Percentiles rank a stretch among this genome's conserved stretches.
Conservation (phyloP, 2,113 vertebrate species). For the Sceloporus undulatus region DNA sequence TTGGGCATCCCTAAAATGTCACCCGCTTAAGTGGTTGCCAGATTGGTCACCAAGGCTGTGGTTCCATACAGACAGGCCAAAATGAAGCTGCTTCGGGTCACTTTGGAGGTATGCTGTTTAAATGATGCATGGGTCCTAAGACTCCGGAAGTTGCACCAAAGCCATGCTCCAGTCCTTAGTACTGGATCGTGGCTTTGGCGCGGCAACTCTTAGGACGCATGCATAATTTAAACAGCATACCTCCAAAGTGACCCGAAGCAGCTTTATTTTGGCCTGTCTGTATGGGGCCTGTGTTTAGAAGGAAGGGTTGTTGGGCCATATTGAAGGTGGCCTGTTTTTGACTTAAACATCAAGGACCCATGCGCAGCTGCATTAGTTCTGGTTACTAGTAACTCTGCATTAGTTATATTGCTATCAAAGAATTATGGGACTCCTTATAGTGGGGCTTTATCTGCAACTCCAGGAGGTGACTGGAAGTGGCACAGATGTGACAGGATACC, state of each 20-base stretch:
- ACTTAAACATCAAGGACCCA: background rate
- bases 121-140: too few species aligned
- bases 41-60: background rate
- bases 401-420: background rate
- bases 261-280: too few species aligned
- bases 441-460: background rate
- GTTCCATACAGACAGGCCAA: too few species aligned
- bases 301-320: background rate
- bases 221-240: too few species aligned
- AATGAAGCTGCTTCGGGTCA: too few species aligned
- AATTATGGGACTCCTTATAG: background rate
- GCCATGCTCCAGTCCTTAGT: too few species aligned
- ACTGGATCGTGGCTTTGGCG: too few species aligned
- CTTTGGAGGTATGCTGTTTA: too few species aligned
- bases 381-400: background rate
- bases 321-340: background rate
- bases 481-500: background rate
- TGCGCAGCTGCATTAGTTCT: background rate
- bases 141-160: too few species aligned
- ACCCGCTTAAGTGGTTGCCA: background rate
- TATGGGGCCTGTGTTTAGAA: background rate
- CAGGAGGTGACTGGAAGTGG: fast-evolving
- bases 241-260: too few species aligned
- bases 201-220: too few species aligned
- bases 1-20: background rate